A percentile compares a stretch with the other conserved stretches of the same genome.
Conservation (phyloP, 2,888 invertebrate species). For the Drosophila suboccidentalis region DNA sequence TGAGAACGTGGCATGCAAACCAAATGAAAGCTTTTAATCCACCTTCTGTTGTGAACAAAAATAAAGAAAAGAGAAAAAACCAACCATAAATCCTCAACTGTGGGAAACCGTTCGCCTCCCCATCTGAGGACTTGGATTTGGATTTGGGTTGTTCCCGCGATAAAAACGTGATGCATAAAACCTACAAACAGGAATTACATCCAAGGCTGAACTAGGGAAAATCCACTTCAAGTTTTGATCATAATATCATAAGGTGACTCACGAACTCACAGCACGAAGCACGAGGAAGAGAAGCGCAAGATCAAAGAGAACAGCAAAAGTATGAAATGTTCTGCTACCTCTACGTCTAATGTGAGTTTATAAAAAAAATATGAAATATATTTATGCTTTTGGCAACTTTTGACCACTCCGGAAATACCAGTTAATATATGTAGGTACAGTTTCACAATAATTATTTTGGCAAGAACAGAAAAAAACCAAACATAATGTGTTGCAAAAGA, state of each 20-base stretch:
- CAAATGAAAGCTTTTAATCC: conserved; percentile 58
- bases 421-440: neutral
- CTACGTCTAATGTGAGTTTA: conserved; percentile 9
- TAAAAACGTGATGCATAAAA: conserved; percentile 30
- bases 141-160: conserved; percentile 42
- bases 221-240: conserved; percentile 24
- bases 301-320: conserved; percentile 17
- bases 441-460: neutral
- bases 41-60: conserved; percentile 21
- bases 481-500: no score
- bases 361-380: neutral
- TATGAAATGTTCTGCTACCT: conserved; percentile 19
- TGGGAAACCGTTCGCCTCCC: conserved; percentile 1
- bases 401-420: conserved; percentile 48
- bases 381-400: conserved; percentile 15
- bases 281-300: conserved; percentile 2
- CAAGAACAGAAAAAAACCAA: neutral
- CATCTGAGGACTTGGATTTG: neutral
- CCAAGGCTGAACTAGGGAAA: conserved; percentile 26
- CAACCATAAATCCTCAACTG: conserved; percentile 47
- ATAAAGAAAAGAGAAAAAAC: conserved; percentile 29
- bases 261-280: conserved; percentile 6
- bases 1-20: conserved; percentile 64
- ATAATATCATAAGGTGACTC: conserved; percentile 43
- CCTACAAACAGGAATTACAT: neutral